Conservation (phyloP, 2,888 invertebrate species). For the Hirtodrosophila histrioides region DNA sequence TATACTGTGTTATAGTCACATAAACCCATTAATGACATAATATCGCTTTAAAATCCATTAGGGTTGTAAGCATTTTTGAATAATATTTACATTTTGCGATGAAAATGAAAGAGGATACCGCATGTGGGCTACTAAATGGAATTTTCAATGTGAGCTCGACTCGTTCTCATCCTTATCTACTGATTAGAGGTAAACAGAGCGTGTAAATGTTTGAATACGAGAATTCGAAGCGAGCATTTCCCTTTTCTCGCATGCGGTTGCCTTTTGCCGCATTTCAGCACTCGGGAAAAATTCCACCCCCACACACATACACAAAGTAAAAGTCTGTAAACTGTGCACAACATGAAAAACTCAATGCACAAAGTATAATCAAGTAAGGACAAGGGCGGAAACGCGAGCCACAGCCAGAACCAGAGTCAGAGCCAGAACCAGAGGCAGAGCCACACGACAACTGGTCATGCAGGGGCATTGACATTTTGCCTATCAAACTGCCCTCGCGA, state of each 20-base stretch:
- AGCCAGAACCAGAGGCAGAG: slow-evolving; percentile 7
- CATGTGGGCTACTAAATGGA: slow-evolving; percentile 54
- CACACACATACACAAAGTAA: slow-evolving; percentile 22
- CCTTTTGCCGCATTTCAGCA: slow-evolving; percentile 48
- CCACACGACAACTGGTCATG: slow-evolving; percentile 42
- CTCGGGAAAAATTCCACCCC: slow-evolving; percentile 42
- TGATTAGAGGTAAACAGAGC: slow-evolving; percentile 77
- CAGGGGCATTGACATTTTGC: slow-evolving; percentile 73
- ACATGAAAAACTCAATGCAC: slow-evolving; percentile 33
- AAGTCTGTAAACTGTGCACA: slow-evolving; percentile 50
- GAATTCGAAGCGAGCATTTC: slow-evolving; percentile 41
- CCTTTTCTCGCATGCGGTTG: slow-evolving; percentile 45
- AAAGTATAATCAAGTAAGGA: slow-evolving; percentile 46
- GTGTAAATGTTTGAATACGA: slow-evolving; percentile 75
- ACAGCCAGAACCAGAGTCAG: slow-evolving; percentile 8
- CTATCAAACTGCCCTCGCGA: slow-evolving; percentile 51
- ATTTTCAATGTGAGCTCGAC: slow-evolving; percentile 46
- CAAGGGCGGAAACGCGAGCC: slow-evolving; percentile 56
- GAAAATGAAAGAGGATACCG: slow-evolving; percentile 38
- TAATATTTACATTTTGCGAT: slow-evolving; percentile 41
- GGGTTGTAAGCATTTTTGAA: slow-evolving; percentile 24
- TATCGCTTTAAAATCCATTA: slow-evolving; percentile 46
- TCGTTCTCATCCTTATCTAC: slow-evolving; percentile 64
- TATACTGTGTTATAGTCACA: slow-evolving; percentile 9
- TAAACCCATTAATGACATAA: slow-evolving; percentile 56